Base-by-base conservation (phyloP, 2,888 invertebrate species). In the Cerceris ruficornis region DNA sequence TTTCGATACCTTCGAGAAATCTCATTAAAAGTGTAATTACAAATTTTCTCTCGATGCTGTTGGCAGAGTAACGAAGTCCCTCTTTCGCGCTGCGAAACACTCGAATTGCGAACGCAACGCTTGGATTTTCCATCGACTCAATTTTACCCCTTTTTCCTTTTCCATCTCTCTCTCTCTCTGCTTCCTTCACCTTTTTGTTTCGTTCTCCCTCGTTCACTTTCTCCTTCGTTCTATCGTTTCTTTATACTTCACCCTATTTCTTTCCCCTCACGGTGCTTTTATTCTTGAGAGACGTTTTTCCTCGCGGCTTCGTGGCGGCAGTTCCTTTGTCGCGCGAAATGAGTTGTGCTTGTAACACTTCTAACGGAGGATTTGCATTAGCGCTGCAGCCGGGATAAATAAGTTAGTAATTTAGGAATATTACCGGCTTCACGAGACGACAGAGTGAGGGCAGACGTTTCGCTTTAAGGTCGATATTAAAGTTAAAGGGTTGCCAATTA, bases 21-120 rank as follows among this genome's bases (percentile, higher is more conserved):
- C 80, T 71, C 80, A 80, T 80, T 80, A 80, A 80, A 75, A 62
- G n/a, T 59, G 80, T 70, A 80, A 80, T 80, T 80, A 71, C 75
- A 71, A 80, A 67, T 79, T 75, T 49, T 15, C 57, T 39, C 28
- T 17, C 58, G 52, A 15, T 60, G 59, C 54, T 46, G 41, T 39
- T 54, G 69, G 28, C 4, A 4, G 52, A 58, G 60, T 74, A 70
- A 79, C 68, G 69, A 69, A 75, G 66, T 74, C 17, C 42, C 66
- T 62, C 50, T 13, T 28, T 8, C 49, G 49, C 46, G 46, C 42
- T 14, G 70, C 58, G 28, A 67, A 66, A 54, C 17, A 46, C 49
- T 62, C 13, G 50, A 58, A 57, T 11, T 4, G 28, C 28, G 28
- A 28, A 28, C 2, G 28, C 28, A 28, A 28, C 28, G 28, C 28